These are phyloP conservation scores for Babylonia areolata DNA, from an alignment of 1,140 invertebrate genomes.

Conservation along the genomic window DNA sequence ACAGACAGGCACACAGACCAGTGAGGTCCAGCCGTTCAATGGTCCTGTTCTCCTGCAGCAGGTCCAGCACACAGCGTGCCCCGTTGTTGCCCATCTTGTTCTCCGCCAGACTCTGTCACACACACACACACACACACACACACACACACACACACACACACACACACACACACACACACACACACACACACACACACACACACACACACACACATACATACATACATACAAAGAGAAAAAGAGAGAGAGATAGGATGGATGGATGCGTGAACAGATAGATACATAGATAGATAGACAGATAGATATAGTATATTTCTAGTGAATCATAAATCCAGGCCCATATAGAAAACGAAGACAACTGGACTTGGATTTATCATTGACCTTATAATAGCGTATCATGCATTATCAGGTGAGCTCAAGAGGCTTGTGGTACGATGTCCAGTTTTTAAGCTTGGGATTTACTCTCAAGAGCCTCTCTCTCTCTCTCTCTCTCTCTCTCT, in stretches of 20 bases:
- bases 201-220: not conserved
- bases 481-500: too few relatives aligned
- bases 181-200: not conserved
- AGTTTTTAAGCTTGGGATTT: too few relatives aligned
- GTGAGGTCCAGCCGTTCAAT: constrained; percentile 62
- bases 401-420: too few relatives aligned
- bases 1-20: constrained; percentile 44
- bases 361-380: too few relatives aligned
- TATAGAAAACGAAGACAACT: too few relatives aligned
- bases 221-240: not conserved
- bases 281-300: not conserved
- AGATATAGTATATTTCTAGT: too few relatives aligned
- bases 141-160: constrained; percentile 8
- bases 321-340: too few relatives aligned
- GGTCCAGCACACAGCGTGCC: constrained; percentile 57
- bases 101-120: constrained; percentile 61
- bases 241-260: not conserved
- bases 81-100: constrained; percentile 66
- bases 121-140: constrained; percentile 12
- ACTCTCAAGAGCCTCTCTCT: too few relatives aligned
- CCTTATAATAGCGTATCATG: too few relatives aligned
- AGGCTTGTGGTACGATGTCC: too few relatives aligned
- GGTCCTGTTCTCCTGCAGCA: constrained; percentile 63
- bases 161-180: constrained; percentile 5
- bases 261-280: not conserved